phyloP scores from a whole-genome alignment of 2,888 invertebrate genomes.

The Notodonta ziczac region DNA sequence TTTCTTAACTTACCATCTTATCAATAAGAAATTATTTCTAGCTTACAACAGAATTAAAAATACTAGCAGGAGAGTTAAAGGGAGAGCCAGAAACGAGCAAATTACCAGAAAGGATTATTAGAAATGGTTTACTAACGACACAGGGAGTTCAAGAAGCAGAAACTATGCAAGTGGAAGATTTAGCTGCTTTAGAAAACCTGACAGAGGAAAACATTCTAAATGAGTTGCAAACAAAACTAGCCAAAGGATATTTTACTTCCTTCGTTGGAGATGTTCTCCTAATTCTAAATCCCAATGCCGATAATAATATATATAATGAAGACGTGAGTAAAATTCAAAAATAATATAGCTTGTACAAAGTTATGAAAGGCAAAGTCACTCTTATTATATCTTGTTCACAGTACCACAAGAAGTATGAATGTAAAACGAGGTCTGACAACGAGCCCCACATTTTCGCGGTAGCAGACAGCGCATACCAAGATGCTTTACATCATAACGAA shows the following conservation, averaged over 20 bases:
- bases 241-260: conserved; percentile 88
- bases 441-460: conserved; percentile 95
- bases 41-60: conserved; percentile 89
- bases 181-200: conserved; percentile 90
- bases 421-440: conserved; percentile 94
- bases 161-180: conserved; percentile 92
- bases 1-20: not conserved
- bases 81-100: conserved; percentile 63
- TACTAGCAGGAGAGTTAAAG: conserved; percentile 77
- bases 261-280: conserved; percentile 93
- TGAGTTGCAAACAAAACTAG: conserved; percentile 88
- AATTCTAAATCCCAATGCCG: conserved; percentile 91
- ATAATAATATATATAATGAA: conserved; percentile 89
- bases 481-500: conserved; percentile 94
- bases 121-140: conserved; percentile 73
- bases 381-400: conserved; percentile 65
- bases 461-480: conserved; percentile 95
- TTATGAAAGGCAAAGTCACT: not conserved
- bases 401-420: conserved; percentile 92
- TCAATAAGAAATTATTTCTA: conserved; percentile 51
- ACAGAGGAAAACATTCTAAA: conserved; percentile 89
- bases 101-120: conserved; percentile 78
- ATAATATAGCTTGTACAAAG: not conserved
- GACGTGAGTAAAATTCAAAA: conserved; percentile 80
- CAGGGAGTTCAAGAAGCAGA: conserved; percentile 86